phyloP scores from a whole-genome alignment of 2,888 invertebrate species.

The Lamproptera curius region DNA sequence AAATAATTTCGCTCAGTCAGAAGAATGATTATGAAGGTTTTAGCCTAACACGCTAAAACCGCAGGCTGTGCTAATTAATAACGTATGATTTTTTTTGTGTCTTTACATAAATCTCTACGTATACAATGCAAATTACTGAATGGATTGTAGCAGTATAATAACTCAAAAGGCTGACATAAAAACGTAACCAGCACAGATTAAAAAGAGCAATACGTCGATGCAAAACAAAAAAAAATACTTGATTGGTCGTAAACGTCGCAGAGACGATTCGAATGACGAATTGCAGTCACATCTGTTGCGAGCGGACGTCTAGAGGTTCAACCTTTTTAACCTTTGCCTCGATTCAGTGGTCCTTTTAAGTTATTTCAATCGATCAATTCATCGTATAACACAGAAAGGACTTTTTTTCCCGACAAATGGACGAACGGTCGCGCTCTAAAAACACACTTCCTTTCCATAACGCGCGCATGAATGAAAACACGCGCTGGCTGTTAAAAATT shows the following conservation, averaged over 20 bases:
- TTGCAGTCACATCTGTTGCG: constrained; percentile 28
- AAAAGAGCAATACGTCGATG: too few species aligned
- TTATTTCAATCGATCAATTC: constrained; percentile 60
- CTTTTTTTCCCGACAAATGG: constrained; percentile 10
- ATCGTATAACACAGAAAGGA: constrained; percentile 1
- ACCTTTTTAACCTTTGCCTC: constrained; percentile 28
- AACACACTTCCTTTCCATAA: constrained; percentile 51
- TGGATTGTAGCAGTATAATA: too few species aligned
- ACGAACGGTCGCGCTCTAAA: constrained; percentile 39
- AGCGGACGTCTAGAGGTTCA: constrained; percentile 24
- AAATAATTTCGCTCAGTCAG: too few species aligned
- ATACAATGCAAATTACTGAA: too few species aligned
- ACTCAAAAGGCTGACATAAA: too few species aligned
- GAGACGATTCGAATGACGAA: constrained; percentile 20
- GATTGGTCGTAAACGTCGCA: constrained; percentile 7
- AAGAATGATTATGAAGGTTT: too few species aligned
- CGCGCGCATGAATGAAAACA: constrained; percentile 53
- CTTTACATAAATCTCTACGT: too few species aligned
- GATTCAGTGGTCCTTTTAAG: constrained; percentile 30
- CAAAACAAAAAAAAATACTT: too few species aligned
- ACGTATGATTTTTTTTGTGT: too few species aligned
- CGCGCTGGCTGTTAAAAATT: constrained; percentile 60
- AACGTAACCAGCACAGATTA: too few species aligned
- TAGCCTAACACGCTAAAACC: too few species aligned
- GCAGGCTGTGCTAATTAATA: too few species aligned